Evolutionary conservation across 2,797 vertebrate species (phyloP), one percentile per base, ranked within the genome.

Genomic region (Girardinus metallicus): DNA sequence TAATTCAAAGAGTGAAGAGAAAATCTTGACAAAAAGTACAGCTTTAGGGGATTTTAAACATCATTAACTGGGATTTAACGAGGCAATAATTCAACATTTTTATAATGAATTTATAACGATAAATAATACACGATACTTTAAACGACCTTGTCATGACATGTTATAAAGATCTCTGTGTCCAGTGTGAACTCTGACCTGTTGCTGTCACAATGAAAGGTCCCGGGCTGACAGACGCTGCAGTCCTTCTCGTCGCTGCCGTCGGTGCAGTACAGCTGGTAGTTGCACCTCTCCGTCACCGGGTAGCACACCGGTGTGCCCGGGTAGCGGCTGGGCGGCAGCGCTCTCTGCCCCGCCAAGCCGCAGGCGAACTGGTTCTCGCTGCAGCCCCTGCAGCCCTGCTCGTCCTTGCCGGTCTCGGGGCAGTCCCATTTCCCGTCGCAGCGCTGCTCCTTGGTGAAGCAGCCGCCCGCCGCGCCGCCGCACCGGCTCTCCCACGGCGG

Each of bases 361-460:
- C 97, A 98, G 31, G 96, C 95, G 26, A 94, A 98, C 83, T 95
- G 96, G 5, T 94, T 96, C 0, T 23, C 84, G 0, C 91, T 85
- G 87, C 97, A 98, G 57, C 96, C 95, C 0, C 94, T 84, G 82
- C 97, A 98, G 0, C 95, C 95, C 12, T 96, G 92, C 92, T 98
- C 97, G 0, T 98, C 97, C 2, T 93, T 94, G 1, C 97, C 97
- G 0, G 95, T 96, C 18, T 97, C 96, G 0, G 95, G 94, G 77
- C 97, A 98, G 93, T 98, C 96, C 97, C 97, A 98, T 0, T 91
- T 94, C 15, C 97, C 97, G 0, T 98, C 96, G 0, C 97, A 98
- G 73, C 90, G 94, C 80, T 98, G 97, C 4, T 96, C 94, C 36
- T 94, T 92, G 0, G 95, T 96, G 76, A 94, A 98, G 93, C 97